A percentile compares a stretch with the other conserved stretches of the same genome.
These are phyloP conservation scores for Tiliacea citrago DNA, from an alignment of 2,888 invertebrate genomes.

Conservation along the genomic window DNA sequence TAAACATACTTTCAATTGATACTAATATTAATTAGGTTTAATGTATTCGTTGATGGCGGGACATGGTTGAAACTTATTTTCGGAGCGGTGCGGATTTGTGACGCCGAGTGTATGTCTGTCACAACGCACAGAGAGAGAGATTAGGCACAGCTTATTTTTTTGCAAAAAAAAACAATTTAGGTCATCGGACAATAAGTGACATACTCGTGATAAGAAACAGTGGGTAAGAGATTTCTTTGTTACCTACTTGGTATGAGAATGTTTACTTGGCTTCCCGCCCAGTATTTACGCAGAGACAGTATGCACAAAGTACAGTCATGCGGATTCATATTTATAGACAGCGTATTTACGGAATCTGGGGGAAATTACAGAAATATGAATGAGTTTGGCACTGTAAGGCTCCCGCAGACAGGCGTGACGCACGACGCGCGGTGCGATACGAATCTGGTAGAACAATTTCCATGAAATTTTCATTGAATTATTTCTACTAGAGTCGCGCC, in stretches of 20 bases:
- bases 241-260: conserved; percentile 47
- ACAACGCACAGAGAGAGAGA: not conserved
- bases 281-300: conserved; percentile 51
- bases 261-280: conserved; percentile 73
- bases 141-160: not conserved
- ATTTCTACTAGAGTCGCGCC: too few relatives aligned
- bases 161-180: not conserved
- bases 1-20: too few relatives aligned
- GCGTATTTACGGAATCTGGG: conserved; percentile 51
- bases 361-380: conserved; percentile 28
- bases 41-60: too few relatives aligned
- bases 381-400: not conserved
- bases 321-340: conserved; percentile 62
- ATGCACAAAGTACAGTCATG: conserved; percentile 55
- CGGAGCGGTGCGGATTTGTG: too few relatives aligned
- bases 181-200: conserved; percentile 21
- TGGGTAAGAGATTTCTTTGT: conserved; percentile 39
- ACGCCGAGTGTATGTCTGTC: too few relatives aligned
- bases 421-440: too few relatives aligned
- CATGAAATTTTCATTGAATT: too few relatives aligned
- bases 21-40: too few relatives aligned
- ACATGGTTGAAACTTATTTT: too few relatives aligned
- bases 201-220: conserved; percentile 7
- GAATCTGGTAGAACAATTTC: too few relatives aligned
- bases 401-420: too few relatives aligned